Evolutionary conservation across 2,113 vertebrate genomes (phyloP).

Genomic region (Rhea americana): DNA sequence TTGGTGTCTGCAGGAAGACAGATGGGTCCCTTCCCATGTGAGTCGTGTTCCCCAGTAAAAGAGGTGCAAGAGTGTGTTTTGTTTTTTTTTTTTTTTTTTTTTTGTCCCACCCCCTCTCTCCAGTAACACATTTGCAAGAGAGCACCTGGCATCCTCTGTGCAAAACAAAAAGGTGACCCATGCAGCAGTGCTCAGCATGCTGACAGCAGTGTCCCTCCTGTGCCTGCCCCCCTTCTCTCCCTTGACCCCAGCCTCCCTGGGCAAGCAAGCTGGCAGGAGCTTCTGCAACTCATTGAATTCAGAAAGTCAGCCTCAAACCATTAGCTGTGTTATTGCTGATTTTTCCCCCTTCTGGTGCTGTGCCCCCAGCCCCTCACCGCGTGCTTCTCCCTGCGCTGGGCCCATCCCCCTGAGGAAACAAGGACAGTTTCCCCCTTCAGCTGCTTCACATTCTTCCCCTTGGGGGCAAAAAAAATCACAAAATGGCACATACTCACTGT

Average conservation of each 20-base stretch:
- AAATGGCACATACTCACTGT: not conserved
- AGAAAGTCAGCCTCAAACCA: rapidly evolving
- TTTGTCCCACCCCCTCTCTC: not conserved
- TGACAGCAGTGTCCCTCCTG: rapidly evolving
- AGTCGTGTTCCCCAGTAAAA: not conserved
- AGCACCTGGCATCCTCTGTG: rapidly evolving
- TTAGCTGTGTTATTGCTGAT: rapidly evolving
- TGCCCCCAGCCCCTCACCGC: rapidly evolving
- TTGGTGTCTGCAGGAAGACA: not conserved
- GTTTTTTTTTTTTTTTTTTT: too few species aligned
- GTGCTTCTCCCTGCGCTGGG: not conserved
- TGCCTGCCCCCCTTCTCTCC: not conserved
- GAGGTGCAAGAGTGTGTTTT: rapidly evolving
- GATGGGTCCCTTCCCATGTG: rapidly evolving
- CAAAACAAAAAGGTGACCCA: not conserved
- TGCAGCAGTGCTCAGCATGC: rapidly evolving
- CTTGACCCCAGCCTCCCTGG: not conserved
- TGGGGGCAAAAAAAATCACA: rapidly evolving
- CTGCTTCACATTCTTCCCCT: not conserved
- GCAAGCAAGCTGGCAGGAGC: not conserved
- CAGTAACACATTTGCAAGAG: rapidly evolving
- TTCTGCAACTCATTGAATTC: rapidly evolving
- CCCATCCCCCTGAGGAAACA: rapidly evolving
- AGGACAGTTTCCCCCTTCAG: rapidly evolving
- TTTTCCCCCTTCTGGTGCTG: rapidly evolving